Base-by-base conservation (phyloP, 2,888 invertebrate species). In the Empis stercorea region DNA sequence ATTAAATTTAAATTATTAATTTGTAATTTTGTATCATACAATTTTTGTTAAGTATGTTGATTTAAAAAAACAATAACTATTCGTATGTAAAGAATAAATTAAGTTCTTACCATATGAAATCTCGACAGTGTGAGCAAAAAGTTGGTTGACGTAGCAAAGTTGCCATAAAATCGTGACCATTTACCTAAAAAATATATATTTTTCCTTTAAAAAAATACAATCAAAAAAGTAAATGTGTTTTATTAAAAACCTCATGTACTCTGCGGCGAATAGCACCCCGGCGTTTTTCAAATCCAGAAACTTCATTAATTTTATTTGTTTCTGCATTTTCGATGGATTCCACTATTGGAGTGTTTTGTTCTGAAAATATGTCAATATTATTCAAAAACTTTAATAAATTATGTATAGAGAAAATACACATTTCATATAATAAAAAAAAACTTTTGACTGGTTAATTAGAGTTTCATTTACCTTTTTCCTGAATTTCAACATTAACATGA, bases 151-250 rank as follows among this genome's bases (percentile, higher is more conserved):
- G 81, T 61, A 99, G 80, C 73, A 94, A 95, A 55, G 97, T 96
- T 56, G 97, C 97, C 97, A 99, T 97, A 74, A 99, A 99, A 76
- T 99, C 99, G 78, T 99, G 99, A 42, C 96, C 97, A 72, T 89
- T 95, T 55, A 84, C 80, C 69, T 69, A 42, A 52, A 47, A 23
- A 42, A 45, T n/a, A 30, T 20, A 38, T 15, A 32, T 10, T 34
- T 30, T 36, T n/a, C n/a, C n/a, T 23, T 34, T 36, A 40, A 41
- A 30, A 34, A 23, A n/a, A n/a, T n/a, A n/a, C n/a, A n/a, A n/a
- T n/a, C n/a, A n/a, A n/a, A n/a, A n/a, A 14, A 14, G n/a, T 27
- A n/a, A n/a, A 13, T 11, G 9, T 32, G n/a, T 32, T 10, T 39
- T 23, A n/a, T 39, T 42, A 44, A 51, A 50, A 61, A 84, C 84